Percentiles rank a stretch among this genome's conserved stretches.
phyloP scores from a whole-genome alignment of 2,888 invertebrate species.

The Lomographa bimaculata region DNA sequence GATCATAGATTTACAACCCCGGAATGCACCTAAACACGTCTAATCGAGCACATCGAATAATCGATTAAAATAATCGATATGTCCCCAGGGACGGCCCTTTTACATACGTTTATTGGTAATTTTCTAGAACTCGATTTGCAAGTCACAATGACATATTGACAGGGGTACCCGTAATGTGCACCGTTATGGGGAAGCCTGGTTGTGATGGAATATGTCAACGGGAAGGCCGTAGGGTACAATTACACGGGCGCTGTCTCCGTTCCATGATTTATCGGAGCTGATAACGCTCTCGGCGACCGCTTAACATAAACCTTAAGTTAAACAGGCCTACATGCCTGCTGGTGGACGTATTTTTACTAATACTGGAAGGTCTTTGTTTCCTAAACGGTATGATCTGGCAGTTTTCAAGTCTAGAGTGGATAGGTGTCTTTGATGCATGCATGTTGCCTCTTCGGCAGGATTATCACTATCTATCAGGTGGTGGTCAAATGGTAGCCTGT shows the following conservation, averaged over 20 bases:
- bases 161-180: constrained; percentile 21
- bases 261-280: constrained; percentile 66
- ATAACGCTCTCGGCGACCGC: constrained; percentile 59
- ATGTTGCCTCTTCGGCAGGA: too few species aligned
- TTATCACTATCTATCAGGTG: too few species aligned
- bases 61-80: constrained; percentile 72
- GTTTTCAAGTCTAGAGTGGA: too few species aligned
- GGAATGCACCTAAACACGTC: constrained; percentile 47
- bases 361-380: too few species aligned
- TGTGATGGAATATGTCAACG: constrained; percentile 79
- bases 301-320: constrained; percentile 58
- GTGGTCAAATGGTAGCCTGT: too few species aligned
- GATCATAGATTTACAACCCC: constrained; percentile 22
- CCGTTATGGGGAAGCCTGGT: constrained; percentile 40
- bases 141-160: constrained; percentile 68
- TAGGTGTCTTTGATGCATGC: too few species aligned
- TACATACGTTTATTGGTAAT: constrained; percentile 73
- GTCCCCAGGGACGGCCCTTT: constrained; percentile 67
- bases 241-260: constrained; percentile 56
- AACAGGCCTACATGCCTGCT: background rate
- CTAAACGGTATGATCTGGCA: too few species aligned
- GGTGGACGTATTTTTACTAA: too few species aligned
- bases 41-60: constrained; percentile 52
- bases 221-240: constrained; percentile 61
- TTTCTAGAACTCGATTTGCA: constrained; percentile 67